Conservation (phyloP, 2,113 vertebrate species). For the Odocoileus hemionus region DNA sequence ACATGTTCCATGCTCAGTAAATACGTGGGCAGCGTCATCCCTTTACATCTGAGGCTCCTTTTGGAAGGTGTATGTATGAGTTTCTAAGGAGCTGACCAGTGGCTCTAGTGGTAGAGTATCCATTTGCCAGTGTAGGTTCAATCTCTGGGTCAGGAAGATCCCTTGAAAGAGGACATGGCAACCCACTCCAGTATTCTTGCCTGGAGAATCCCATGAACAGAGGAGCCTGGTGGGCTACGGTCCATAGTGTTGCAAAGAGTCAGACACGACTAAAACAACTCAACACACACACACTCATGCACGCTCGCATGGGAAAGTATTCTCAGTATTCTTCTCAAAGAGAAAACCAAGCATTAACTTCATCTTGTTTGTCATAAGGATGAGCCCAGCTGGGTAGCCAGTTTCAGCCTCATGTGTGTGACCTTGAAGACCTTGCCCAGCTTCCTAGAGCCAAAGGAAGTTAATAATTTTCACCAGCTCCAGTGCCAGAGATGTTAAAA, state of each 20-base stretch:
- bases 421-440: not conserved
- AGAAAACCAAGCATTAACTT: not conserved
- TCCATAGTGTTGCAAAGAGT: not conserved
- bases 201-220: not conserved
- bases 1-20: not conserved
- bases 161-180: not conserved
- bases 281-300: not conserved
- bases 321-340: not conserved
- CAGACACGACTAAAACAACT: not conserved
- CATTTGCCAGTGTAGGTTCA: not conserved
- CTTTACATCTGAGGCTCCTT: not conserved
- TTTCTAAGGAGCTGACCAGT: not conserved
- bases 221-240: not conserved
- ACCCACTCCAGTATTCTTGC: not conserved
- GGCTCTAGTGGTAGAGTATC: not conserved
- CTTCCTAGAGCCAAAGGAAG: not conserved
- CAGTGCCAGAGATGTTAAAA: not conserved
- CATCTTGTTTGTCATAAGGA: not conserved
- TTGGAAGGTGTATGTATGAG: not conserved
- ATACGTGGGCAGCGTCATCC: fast-evolving
- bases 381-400: not conserved
- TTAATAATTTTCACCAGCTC: not conserved
- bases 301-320: fast-evolving
- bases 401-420: not conserved
- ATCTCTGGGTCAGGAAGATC: not conserved